A percentile compares a stretch with the other conserved stretches of the same genome.
phyloP scores from a whole-genome alignment of 2,797 vertebrate species.

The Enteromius fasciolatus region DNA sequence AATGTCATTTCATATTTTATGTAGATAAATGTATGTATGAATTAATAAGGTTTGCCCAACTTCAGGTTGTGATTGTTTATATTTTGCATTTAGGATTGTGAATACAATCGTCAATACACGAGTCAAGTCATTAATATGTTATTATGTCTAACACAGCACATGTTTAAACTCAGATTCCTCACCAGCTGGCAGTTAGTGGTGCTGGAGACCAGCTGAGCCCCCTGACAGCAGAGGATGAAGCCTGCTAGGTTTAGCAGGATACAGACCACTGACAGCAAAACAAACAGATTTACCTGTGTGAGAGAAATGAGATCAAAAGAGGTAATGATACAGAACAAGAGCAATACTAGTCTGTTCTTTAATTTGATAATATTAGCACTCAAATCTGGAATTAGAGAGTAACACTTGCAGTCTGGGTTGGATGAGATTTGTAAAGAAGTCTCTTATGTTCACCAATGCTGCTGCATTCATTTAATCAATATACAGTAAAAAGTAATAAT shows the following conservation, averaged over 20 bases:
- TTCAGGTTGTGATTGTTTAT: neutral
- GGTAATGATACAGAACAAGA: neutral
- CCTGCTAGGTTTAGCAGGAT: slow-evolving; percentile 86
- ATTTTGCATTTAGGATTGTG: neutral
- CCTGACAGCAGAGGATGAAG: slow-evolving; percentile 86
- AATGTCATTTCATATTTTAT: neutral
- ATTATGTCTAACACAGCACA: neutral
- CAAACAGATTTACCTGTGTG: slow-evolving; percentile 84
- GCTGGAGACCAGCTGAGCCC: slow-evolving; percentile 84
- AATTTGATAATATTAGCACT: neutral
- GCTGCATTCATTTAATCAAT: neutral
- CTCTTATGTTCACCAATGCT: neutral
- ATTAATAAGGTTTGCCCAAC: neutral
- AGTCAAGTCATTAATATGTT: slow-evolving; percentile 3
- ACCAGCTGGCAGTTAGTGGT: slow-evolving; percentile 84
- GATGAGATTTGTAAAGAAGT: slow-evolving; percentile 2
- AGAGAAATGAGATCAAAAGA: neutral
- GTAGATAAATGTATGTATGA: neutral
- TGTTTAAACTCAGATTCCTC: slow-evolving; percentile 64
- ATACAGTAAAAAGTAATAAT: neutral
- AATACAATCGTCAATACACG: neutral
- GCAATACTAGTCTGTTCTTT: neutral
- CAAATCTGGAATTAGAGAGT: neutral
- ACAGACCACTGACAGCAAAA: slow-evolving; percentile 84
- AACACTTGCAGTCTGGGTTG: neutral